A percentile compares a stretch with the other conserved stretches of the same genome.
Conservation (phyloP, 2,113 vertebrate genomes). For the Seriola dumerili region DNA sequence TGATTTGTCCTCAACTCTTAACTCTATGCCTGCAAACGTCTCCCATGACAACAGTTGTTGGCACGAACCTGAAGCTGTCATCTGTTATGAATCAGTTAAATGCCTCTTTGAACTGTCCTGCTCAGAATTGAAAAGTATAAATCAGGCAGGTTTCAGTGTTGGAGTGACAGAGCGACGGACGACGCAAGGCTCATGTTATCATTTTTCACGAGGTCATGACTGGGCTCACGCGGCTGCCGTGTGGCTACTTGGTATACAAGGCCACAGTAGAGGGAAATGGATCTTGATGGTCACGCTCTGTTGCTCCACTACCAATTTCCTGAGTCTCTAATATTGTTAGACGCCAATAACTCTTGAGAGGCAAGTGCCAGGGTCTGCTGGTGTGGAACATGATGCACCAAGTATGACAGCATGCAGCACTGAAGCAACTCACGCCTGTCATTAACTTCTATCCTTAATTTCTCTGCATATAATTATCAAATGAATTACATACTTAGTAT, state of each 20-base stretch:
- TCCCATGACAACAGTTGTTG: not conserved
- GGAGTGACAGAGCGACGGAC: constrained; percentile 30
- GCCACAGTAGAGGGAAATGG: constrained; percentile 70
- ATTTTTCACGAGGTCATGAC: constrained; percentile 54
- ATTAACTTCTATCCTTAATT: constrained; percentile 90
- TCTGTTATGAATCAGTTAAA: constrained; percentile 35
- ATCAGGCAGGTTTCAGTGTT: constrained; percentile 11
- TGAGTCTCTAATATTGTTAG: constrained; percentile 75
- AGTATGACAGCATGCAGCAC: constrained; percentile 76
- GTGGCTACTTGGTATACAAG: constrained; percentile 66
- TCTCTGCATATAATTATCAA: constrained; percentile 83
- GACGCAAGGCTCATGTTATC: constrained; percentile 45
- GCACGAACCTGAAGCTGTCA: constrained; percentile 1
- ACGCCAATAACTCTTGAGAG: constrained; percentile 83
- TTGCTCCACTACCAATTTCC: constrained; percentile 73
- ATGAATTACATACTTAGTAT: constrained; percentile 62
- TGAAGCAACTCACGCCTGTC: constrained; percentile 87
- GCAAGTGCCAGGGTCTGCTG: constrained; percentile 80
- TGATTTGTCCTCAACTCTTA: not conserved
- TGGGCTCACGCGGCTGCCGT: constrained; percentile 3
- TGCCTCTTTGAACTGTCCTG: constrained; percentile 16
- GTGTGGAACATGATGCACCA: constrained; percentile 83
- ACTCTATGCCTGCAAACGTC: not conserved
- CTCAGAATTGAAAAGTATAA: constrained; percentile 46
- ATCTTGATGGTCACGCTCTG: constrained; percentile 63